These are phyloP conservation scores for Catonia carolina DNA, from an alignment of 2,888 invertebrate species.

Conservation along the genomic window DNA sequence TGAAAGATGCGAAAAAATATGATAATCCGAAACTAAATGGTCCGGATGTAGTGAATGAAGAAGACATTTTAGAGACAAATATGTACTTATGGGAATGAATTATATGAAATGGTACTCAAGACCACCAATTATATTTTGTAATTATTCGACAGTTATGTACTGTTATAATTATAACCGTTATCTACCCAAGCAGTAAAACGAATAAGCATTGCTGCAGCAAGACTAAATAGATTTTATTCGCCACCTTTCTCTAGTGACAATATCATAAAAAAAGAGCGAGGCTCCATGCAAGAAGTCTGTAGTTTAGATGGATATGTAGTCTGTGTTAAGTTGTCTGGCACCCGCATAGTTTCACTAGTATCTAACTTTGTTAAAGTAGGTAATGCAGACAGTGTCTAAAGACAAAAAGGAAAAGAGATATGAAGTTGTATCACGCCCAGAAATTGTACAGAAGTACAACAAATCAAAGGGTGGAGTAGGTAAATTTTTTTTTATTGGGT, in stretches of 20 bases:
- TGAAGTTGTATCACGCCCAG: conserved; percentile 21
- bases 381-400: conserved; percentile 11
- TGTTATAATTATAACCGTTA: no score
- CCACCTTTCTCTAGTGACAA: conserved; percentile 11
- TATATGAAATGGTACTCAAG: neutral
- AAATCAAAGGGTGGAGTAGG: conserved; percentile 30
- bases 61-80: no score
- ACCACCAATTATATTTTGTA: conserved; percentile 21
- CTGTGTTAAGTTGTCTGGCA: conserved; percentile 27
- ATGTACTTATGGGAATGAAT: conserved; percentile 13
- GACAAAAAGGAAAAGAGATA: conserved; percentile 21
- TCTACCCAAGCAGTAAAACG: conserved; percentile 17
- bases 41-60: no score
- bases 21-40: no score
- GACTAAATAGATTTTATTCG: conserved; percentile 20
- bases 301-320: conserved; percentile 19
- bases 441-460: conserved; percentile 19
- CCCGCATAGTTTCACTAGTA: conserved; percentile 12
- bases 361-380: conserved; percentile 23
- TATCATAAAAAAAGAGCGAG: conserved; percentile 18
- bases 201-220: conserved; percentile 9
- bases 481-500: conserved; percentile 22
- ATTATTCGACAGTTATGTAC: conserved; percentile 18
- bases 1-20: no score
- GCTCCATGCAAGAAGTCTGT: conserved; percentile 5